Base-by-base conservation (phyloP, 2,888 invertebrate genomes). In the Scaptomyza polygonia region DNA sequence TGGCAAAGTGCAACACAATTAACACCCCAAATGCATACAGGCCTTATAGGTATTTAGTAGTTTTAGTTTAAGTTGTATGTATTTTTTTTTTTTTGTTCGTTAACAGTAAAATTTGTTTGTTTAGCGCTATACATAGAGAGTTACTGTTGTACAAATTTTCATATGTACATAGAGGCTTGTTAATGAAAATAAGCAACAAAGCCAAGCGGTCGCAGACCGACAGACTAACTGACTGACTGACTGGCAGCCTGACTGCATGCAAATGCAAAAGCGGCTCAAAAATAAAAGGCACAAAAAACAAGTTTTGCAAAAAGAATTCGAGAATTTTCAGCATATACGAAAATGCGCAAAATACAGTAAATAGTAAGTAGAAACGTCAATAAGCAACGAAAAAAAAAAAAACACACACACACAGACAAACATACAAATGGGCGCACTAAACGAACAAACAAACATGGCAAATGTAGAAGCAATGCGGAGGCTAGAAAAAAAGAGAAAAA, bases 121-220 rank as follows among this genome's bases (percentile, higher is more conserved):
- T 82, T 87, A 12, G 9, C 53, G 8, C 32, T 42, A 71, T 52
- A 78, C 67, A 81, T 56, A 77, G 68, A 57, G 52, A 75, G 67
- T 69, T 64, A 83, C 83, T 87, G 84, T 83, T 83, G 86, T 77
- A 67, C 81, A 81, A 72, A 74, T 68, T 63, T 76, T 61, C 63
- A 68, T 72, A 57, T 55, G 68, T 77, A 65, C 77, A 78, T 55
- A 72, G 65, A 78, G 77, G 80, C 77, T 81, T 85, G 86, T 87
- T 87, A 88, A 88, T 87, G 85, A 86, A 87, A 88, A 85, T 75
- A 70, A 76, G 82, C 82, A 87, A 88, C 88, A 86, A 83, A 86
- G 79, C 73, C 75, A 86, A 76, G 57, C 79, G 72, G 74, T 79
- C 70, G 69, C 71, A 79, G 69, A 58, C 82, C 47, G 45, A 72